Conservation (phyloP, 2,113 vertebrate species). For the Gallinago undulata region DNA sequence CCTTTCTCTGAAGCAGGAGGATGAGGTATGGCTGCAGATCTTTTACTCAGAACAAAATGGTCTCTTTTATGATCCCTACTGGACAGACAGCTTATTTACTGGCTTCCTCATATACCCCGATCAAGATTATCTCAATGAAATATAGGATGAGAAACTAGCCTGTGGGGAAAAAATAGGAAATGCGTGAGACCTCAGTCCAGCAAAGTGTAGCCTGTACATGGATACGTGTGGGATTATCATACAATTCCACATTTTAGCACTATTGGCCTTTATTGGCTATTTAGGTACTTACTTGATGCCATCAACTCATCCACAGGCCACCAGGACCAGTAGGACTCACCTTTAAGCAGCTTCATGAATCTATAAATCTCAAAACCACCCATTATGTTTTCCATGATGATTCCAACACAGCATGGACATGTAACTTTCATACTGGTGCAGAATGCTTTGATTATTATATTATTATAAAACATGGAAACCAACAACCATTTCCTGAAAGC, state of each 20-base stretch:
- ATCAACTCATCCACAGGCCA: neutral
- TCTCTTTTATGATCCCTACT: slow-evolving; percentile 95
- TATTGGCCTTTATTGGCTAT: neutral
- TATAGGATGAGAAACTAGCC: slow-evolving; percentile 51
- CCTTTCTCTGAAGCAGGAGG: slow-evolving; percentile 82
- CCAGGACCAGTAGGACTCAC: neutral
- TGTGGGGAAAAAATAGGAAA: neutral
- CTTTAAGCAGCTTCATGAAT: neutral
- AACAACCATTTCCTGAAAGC: neutral
- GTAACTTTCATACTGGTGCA: neutral
- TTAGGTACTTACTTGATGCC: neutral
- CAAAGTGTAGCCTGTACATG: neutral
- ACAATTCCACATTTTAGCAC: neutral
- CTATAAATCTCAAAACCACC: neutral
- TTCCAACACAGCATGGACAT: neutral
- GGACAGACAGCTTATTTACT: slow-evolving; percentile 97
- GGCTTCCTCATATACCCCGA: slow-evolving; percentile 95
- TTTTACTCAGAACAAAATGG: slow-evolving; percentile 97
- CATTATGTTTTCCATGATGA: neutral
- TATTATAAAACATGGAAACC: neutral
- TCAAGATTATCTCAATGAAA: slow-evolving; percentile 79
- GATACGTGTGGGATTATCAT: neutral
- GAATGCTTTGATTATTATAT: neutral
- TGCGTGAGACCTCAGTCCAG: neutral
- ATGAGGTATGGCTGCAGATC: slow-evolving; percentile 98